Evolutionary conservation across 2,888 invertebrate genomes (phyloP).

Genomic region (Margaritifera margaritifera): DNA sequence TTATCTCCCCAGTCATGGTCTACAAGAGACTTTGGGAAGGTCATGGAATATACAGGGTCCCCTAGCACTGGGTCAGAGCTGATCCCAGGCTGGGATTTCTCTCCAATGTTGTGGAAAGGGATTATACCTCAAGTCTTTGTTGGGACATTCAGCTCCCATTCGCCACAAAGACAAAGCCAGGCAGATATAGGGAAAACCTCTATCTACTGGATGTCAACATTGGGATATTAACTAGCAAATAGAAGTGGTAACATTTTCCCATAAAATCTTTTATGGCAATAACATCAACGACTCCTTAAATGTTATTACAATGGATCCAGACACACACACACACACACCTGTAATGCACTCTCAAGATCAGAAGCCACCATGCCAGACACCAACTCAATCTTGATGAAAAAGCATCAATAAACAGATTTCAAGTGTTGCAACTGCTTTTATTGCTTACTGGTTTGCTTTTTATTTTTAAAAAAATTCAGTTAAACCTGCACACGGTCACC

Average conservation of each 20-base stretch:
- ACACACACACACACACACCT: no score
- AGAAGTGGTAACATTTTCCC: slow-evolving; percentile 30
- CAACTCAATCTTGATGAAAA: no score
- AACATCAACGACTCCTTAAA: no score
- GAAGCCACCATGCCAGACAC: no score
- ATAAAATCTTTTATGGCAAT: slow-evolving; percentile 7
- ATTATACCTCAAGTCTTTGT: slow-evolving; percentile 50
- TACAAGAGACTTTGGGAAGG: slow-evolving; percentile 39
- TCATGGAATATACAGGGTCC: slow-evolving; percentile 60
- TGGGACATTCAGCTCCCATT: slow-evolving; percentile 48
- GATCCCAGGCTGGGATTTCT: slow-evolving; percentile 39
- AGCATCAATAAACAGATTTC: no score
- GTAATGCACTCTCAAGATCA: no score
- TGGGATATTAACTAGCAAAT: slow-evolving; percentile 48
- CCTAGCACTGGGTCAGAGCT: slow-evolving; percentile 33
- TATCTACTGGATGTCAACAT: slow-evolving; percentile 21
- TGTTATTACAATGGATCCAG: no score
- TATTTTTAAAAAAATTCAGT: no score
- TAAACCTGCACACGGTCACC: no score
- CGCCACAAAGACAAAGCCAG: slow-evolving; percentile 31
- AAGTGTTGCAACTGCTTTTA: no score
- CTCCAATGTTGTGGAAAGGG: slow-evolving; percentile 63
- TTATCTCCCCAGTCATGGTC: slow-evolving; percentile 57
- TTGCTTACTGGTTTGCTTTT: no score
- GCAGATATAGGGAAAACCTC: slow-evolving; percentile 14